These are phyloP conservation scores for Tolypeutes matacus DNA, from an alignment of 2,797 vertebrate species.

Conservation along the genomic window DNA sequence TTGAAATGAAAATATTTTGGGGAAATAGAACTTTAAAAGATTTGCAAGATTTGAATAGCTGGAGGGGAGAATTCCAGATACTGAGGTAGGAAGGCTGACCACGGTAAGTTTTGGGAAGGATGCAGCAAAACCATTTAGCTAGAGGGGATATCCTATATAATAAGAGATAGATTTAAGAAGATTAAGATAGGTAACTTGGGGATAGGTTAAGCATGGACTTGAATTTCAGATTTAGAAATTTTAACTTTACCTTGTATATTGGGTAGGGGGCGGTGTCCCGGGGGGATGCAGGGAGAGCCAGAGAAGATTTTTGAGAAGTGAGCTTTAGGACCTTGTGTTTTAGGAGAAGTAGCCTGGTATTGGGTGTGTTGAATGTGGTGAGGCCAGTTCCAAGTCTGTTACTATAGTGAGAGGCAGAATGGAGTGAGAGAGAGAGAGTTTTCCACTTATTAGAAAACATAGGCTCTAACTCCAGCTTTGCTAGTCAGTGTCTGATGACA, in stretches of 20 bases:
- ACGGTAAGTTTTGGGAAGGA: background rate
- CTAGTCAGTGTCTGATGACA: background rate
- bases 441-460: background rate
- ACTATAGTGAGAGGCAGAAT: background rate
- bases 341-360: background rate
- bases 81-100: background rate
- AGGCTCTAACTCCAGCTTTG: background rate
- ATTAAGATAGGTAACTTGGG: background rate
- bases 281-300: background rate
- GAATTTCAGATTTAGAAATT: conserved; percentile 57
- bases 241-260: conserved; percentile 1
- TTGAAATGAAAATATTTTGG: conserved; percentile 24
- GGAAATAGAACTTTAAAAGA: background rate
- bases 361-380: background rate
- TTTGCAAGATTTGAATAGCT: background rate
- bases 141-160: background rate
- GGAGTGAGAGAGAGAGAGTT: background rate
- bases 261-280: too few species aligned
- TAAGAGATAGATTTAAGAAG: background rate
- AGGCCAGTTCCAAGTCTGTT: background rate
- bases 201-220: background rate
- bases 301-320: conserved; percentile 21
- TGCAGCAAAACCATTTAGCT: background rate
- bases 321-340: conserved; percentile 23
- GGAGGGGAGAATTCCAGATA: background rate